Percentiles rank a stretch among this genome's conserved stretches.
These are phyloP conservation scores for Grantiella picta DNA, from an alignment of 2,113 vertebrate species.

Conservation along the genomic window DNA sequence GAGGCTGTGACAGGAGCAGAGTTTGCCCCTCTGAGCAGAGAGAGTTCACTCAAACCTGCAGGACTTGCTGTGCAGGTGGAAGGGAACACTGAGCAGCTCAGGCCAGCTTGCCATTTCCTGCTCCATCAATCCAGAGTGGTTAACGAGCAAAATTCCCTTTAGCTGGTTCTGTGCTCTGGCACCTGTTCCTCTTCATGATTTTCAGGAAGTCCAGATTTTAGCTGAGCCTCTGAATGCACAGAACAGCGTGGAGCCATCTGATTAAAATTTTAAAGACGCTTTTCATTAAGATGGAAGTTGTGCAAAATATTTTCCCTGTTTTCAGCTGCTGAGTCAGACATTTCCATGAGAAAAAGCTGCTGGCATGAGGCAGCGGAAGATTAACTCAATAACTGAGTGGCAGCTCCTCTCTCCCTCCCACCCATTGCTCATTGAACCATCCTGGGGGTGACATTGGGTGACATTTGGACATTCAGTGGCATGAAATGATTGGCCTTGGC, in stretches of 20 bases:
- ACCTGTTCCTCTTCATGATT: neutral
- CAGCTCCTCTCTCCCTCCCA: neutral
- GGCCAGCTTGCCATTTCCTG: accelerated
- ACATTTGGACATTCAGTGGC: neutral
- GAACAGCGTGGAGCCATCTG: neutral
- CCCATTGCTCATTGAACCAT: accelerated
- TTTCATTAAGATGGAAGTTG: neutral
- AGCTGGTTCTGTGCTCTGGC: neutral
- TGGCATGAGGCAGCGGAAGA: neutral
- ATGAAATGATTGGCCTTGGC: neutral
- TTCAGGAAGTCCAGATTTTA: neutral
- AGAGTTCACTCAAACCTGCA: accelerated
- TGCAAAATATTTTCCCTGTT: neutral
- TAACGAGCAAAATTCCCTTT: neutral
- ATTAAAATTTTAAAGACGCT: neutral
- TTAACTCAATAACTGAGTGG: accelerated
- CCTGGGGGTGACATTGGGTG: accelerated
- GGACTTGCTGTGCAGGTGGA: neutral
- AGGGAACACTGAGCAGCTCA: neutral
- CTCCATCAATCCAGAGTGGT: neutral
- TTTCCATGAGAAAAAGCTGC: neutral
- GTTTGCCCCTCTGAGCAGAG: neutral
- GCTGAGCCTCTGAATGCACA: neutral
- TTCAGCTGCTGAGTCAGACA: neutral
- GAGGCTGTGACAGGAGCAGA: neutral